Evolutionary conservation across 92 coral and sea anemone species (phyloP).

Genomic region (Anthopleura xanthogrammica): DNA sequence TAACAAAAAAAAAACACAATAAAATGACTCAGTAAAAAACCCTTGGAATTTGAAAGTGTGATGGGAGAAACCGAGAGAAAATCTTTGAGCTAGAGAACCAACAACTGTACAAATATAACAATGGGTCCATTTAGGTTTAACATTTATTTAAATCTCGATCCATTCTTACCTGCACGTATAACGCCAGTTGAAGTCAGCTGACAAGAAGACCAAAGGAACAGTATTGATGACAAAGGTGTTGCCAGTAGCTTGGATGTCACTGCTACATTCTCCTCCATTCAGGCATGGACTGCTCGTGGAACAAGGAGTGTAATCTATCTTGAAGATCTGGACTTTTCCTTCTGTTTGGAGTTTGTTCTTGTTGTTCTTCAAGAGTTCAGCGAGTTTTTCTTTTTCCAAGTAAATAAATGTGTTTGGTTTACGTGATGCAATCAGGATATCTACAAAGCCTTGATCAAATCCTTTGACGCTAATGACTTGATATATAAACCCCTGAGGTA

Average conservation of each 20-base stretch:
- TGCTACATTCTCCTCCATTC: slow-evolving; percentile 85
- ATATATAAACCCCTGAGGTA: slow-evolving; percentile 51
- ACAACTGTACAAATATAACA: not conserved
- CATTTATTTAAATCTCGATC: not conserved
- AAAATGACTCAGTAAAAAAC: not conserved
- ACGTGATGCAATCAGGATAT: slow-evolving; percentile 66
- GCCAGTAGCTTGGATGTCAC: slow-evolving; percentile 62
- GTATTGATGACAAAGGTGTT: slow-evolving; percentile 46
- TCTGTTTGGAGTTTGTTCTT: slow-evolving; percentile 61
- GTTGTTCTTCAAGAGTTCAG: slow-evolving; percentile 55
- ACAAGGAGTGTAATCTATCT: slow-evolving; percentile 83
- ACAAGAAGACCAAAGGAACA: slow-evolving; percentile 58
- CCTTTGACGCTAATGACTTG: slow-evolving; percentile 73
- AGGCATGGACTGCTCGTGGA: slow-evolving; percentile 69
- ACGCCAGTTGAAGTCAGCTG: slow-evolving; percentile 75
- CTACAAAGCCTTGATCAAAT: slow-evolving; percentile 55
- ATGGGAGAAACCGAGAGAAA: not conserved
- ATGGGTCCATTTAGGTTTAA: not conserved
- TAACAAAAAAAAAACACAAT: not conserved
- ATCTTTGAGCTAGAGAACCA: not conserved
- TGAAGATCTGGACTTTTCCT: slow-evolving; percentile 54
- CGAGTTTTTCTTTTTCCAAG: slow-evolving; percentile 52
- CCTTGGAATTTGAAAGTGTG: not conserved
- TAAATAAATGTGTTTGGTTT: slow-evolving; percentile 32
- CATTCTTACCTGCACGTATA: slow-evolving; percentile 50